Conservation (phyloP, 2,797 vertebrate genomes). For the Pseudochirops corinnae region DNA sequence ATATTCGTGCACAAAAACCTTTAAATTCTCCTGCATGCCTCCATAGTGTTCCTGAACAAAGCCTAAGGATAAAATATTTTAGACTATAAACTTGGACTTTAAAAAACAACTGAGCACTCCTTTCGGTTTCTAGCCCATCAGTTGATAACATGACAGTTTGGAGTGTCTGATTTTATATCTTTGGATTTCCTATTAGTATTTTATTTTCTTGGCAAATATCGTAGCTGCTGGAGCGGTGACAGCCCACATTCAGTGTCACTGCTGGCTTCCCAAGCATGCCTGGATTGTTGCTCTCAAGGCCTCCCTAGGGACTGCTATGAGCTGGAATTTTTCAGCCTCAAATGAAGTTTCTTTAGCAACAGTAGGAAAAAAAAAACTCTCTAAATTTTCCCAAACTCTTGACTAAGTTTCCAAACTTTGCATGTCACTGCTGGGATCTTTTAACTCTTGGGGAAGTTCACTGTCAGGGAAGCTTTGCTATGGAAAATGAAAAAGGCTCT, state of each 20-base stretch:
- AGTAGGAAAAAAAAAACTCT: conserved; percentile 48
- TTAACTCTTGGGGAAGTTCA: background rate
- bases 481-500: background rate
- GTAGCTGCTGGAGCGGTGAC: conserved; percentile 51
- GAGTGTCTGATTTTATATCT: background rate
- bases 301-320: conserved; percentile 50
- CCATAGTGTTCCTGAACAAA: background rate
- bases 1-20: background rate
- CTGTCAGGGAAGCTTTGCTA: background rate
- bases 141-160: background rate
- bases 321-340: conserved; percentile 67
- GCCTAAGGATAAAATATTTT: conserved; percentile 25
- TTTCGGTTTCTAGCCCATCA: conserved; percentile 33
- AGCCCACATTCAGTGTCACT: conserved; percentile 35
- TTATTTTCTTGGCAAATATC: conserved; percentile 59
- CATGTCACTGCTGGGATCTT: background rate
- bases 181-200: conserved; percentile 37
- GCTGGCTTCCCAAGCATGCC: conserved; percentile 66
- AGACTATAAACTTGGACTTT: conserved; percentile 27
- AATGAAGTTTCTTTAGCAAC: conserved; percentile 40
- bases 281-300: conserved; percentile 24
- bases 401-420: conserved; percentile 18
- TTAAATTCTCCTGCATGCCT: background rate
- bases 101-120: background rate
- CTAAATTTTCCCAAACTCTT: conserved; percentile 32